These are phyloP conservation scores for Sclerodermus sp. DNA, from an alignment of 2,888 invertebrate species.

Conservation along the genomic window DNA sequence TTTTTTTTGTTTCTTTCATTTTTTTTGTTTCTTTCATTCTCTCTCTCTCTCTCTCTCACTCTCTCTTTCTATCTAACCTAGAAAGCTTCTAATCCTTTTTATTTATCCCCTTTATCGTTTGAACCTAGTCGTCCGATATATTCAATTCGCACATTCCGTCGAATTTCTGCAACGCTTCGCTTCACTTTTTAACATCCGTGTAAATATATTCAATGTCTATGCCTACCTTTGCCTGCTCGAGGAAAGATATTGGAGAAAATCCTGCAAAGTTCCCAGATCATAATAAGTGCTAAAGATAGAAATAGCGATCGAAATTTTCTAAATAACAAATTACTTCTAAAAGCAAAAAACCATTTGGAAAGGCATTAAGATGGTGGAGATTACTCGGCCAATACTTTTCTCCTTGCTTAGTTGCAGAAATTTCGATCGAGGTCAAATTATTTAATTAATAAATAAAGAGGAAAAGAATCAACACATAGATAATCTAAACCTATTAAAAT, in stretches of 20 bases:
- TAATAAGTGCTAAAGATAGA: too few relatives aligned
- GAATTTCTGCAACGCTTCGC: slow-evolving; percentile 46
- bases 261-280: too few relatives aligned
- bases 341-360: too few relatives aligned
- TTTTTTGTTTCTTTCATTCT: slow-evolving; percentile 10
- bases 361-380: too few relatives aligned
- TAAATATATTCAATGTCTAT: slow-evolving; percentile 39
- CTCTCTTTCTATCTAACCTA: slow-evolving; percentile 37
- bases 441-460: slow-evolving; percentile 3
- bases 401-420: slow-evolving; percentile 41
- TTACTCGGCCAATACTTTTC: slow-evolving; percentile 28
- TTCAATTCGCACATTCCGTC: slow-evolving; percentile 24
- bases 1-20: slow-evolving; percentile 19
- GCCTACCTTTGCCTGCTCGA: slow-evolving; percentile 33
- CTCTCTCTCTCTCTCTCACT: slow-evolving; percentile 9
- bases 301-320: too few relatives aligned
- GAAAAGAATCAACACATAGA: slow-evolving; percentile 8
- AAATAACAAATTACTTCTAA: too few relatives aligned
- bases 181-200: slow-evolving; percentile 37
- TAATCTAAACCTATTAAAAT: slow-evolving; percentile 6
- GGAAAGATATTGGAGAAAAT: slow-evolving; percentile 26
- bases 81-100: slow-evolving; percentile 42
- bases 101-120: slow-evolving; percentile 35
- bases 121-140: slow-evolving; percentile 41
- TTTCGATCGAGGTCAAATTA: slow-evolving; percentile 27